A percentile compares a stretch with the other conserved stretches of the same genome.
Evolutionary conservation across 2,888 invertebrate species (phyloP).

Genomic region (Melipona beecheii): DNA sequence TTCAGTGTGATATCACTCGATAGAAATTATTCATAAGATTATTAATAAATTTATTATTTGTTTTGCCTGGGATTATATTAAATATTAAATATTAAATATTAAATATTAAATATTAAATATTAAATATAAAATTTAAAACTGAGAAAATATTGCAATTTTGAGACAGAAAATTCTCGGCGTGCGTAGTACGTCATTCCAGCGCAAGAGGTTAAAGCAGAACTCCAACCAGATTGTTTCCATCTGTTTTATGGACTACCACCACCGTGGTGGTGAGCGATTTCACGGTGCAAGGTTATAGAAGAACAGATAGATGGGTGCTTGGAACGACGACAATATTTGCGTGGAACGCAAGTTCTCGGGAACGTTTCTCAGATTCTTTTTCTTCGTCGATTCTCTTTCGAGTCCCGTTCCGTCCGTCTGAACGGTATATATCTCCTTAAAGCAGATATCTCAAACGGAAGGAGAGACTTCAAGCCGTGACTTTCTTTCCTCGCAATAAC

Average conservation of each 20-base stretch:
- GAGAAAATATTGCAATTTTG: background rate
- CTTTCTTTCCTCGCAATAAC: background rate
- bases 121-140: no score
- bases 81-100: no score
- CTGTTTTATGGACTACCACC: conserved; percentile 5
- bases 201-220: background rate
- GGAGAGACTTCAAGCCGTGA: background rate
- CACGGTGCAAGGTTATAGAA: background rate
- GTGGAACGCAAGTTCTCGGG: background rate
- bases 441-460: background rate
- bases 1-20: no score
- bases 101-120: no score
- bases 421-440: background rate
- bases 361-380: background rate
- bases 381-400: background rate
- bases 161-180: no score
- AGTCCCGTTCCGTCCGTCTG: no score
- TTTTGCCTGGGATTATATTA: no score
- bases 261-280: background rate
- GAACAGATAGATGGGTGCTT: background rate
- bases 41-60: no score
- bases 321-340: background rate
- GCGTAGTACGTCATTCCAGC: no score
- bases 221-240: background rate
- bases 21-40: no score